Base-by-base conservation (phyloP, 1,140 invertebrate species). In the Drosophila quadrilineata region DNA sequence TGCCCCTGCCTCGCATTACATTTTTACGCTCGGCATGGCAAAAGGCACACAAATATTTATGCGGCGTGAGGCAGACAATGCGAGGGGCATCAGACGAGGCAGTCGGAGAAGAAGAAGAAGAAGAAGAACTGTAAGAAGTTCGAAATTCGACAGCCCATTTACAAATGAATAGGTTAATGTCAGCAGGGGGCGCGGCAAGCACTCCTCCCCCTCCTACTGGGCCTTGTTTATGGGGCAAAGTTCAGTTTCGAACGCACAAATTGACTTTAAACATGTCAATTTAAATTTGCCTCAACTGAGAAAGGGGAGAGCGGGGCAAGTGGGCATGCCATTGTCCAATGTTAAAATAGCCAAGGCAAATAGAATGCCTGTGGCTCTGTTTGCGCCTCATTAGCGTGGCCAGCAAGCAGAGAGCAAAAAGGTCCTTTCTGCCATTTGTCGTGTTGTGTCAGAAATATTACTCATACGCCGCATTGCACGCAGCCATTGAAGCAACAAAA, bases 141-240 rank as follows among this genome's bases (percentile, higher is more conserved):
- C n/a, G 56, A 67, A 85, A 85, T 85, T 84, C 79, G 79, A 84
- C 79, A 84, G 79, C 70, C 79, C 70, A 79, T 84, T 84, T 85
- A 85, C 79, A 84, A 84, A 84, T 85, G 79, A 84, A 85, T 85
- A 84, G 79, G 79, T 84, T 84, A 84, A 85, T 82, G 79, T 79
- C 79, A 57, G 48, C 52, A 8, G 22, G 6, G 21, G 22, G 19
- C 12, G 14, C 33, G 8, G 6, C 6, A 6, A 6, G 3, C 1
- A 3, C 12, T 9, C 8, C 0, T 8, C 35, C 6, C 2, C 5
- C 2, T 36, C 3, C 14, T 3, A 41, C 17, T 12, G 14, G 28
- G 36, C 12, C 57, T 65, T 76, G 76, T 80, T 80, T 84, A 84
- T 66, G 76, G 50, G 68, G 36, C 56, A 70, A 77, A 85, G 59